phyloP scores from a whole-genome alignment of 2,888 invertebrate species.

The Cataglyphis rosenhaueri region DNA sequence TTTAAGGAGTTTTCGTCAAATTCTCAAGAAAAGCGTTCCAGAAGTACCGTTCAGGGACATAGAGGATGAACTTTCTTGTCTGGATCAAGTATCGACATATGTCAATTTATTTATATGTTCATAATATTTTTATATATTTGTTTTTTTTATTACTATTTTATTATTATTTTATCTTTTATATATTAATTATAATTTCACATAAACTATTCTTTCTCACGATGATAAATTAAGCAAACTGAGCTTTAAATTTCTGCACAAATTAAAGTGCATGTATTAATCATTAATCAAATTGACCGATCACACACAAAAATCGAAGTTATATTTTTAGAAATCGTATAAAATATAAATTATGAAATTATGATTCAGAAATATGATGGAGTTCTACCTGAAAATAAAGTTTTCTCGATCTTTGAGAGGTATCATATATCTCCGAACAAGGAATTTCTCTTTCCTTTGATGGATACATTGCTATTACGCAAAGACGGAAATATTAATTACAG shows the following conservation, averaged over 20 bases:
- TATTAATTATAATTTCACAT: not conserved
- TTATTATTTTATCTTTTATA: slow-evolving; percentile 16
- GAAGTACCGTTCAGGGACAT: slow-evolving; percentile 62
- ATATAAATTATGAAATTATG: not conserved
- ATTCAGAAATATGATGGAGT: slow-evolving; percentile 48
- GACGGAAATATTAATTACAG: slow-evolving; percentile 64
- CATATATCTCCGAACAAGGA: slow-evolving; percentile 53
- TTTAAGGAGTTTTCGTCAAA: slow-evolving; percentile 65
- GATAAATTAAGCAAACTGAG: not conserved
- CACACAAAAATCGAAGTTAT: not conserved
- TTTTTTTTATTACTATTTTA: not conserved
- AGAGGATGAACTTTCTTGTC: slow-evolving; percentile 56
- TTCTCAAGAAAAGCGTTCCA: slow-evolving; percentile 63
- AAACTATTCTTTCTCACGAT: not conserved
- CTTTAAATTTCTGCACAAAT: not conserved
- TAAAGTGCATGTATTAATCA: not conserved
- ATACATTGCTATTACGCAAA: slow-evolving; percentile 61
- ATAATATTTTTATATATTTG: not conserved
- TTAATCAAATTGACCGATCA: not conserved
- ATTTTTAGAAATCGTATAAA: not conserved
- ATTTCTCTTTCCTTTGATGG: slow-evolving; percentile 58
- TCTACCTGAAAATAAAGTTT: slow-evolving; percentile 60
- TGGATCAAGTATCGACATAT: slow-evolving; percentile 58
- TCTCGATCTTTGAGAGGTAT: slow-evolving; percentile 50
- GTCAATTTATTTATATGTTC: not conserved